Percentiles rank a stretch among this genome's conserved stretches.
Conservation (phyloP, 2,888 invertebrate genomes). For the Cephus pygmeus region DNA sequence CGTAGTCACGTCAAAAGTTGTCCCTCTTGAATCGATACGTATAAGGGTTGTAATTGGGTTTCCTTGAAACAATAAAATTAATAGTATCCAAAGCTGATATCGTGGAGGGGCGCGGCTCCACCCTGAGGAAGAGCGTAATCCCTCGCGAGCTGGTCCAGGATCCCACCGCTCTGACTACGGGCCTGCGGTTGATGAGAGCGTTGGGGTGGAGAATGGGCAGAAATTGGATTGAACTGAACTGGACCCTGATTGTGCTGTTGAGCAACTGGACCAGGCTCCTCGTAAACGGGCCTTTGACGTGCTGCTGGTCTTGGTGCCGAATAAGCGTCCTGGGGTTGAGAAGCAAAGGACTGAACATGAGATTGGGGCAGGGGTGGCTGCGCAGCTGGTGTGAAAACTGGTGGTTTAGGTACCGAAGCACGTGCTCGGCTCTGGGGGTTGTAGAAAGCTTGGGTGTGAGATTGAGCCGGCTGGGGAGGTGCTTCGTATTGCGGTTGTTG, state of each 20-base stretch:
- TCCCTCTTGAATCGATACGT: not conserved
- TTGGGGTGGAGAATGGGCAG: constrained; percentile 52
- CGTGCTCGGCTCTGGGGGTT: constrained; percentile 28
- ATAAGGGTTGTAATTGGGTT: constrained; percentile 25
- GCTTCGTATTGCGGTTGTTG: constrained; percentile 32
- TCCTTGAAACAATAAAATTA: constrained; percentile 66
- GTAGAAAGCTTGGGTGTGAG: constrained; percentile 56
- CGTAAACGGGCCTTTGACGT: constrained; percentile 47
- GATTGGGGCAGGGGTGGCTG: constrained; percentile 48
- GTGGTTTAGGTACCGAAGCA: constrained; percentile 28
- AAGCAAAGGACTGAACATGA: constrained; percentile 41
- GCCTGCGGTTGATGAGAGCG: constrained; percentile 46
- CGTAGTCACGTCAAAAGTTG: constrained; percentile 5
- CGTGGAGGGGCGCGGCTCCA: constrained; percentile 78
- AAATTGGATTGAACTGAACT: constrained; percentile 57
- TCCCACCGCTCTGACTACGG: constrained; percentile 68
- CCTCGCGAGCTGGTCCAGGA: constrained; percentile 83
- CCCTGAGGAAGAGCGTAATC: constrained; percentile 83
- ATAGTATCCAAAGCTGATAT: constrained; percentile 86
- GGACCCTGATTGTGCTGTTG: constrained; percentile 59
- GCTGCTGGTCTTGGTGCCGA: constrained; percentile 38
- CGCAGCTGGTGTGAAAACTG: constrained; percentile 51
- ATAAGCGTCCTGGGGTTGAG: constrained; percentile 41
- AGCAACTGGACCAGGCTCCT: constrained; percentile 48
- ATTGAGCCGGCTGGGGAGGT: constrained; percentile 22